Conservation (phyloP, 2,888 invertebrate species). For the Tetrapedia diversipes region DNA sequence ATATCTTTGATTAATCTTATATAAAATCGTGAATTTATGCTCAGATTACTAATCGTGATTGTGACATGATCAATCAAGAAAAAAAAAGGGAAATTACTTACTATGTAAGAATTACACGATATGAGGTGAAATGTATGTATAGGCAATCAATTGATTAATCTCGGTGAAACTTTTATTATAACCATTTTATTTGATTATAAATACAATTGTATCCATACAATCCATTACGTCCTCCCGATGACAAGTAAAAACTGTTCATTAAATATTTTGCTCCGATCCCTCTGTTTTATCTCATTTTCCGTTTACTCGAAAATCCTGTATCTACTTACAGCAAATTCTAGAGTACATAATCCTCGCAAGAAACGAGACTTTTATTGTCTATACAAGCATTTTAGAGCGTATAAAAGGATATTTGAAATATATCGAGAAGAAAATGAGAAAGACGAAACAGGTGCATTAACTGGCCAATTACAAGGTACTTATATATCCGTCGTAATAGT, state of each 20-base stretch:
- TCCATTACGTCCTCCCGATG: background rate
- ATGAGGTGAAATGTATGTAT: background rate
- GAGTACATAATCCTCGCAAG: conserved; percentile 19
- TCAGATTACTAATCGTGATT: conserved; percentile 4
- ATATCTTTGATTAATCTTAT: conserved; percentile 6
- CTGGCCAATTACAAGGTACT: conserved; percentile 15
- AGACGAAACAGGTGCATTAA: conserved; percentile 23
- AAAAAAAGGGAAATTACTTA: background rate
- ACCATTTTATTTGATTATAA: conserved; percentile 43
- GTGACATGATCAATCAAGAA: background rate
- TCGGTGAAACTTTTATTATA: conserved; percentile 23
- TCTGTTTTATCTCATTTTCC: background rate
- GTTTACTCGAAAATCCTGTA: conserved; percentile 14
- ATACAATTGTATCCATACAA: conserved; percentile 36
- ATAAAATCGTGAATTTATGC: conserved; percentile 5
- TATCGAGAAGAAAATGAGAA: conserved; percentile 12
- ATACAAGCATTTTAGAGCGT: conserved; percentile 45
- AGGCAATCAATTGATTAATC: background rate
- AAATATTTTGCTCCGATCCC: conserved; percentile 6
- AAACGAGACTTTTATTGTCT: conserved; percentile 47
- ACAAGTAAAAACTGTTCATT: conserved; percentile 8
- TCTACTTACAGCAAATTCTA: conserved; percentile 8
- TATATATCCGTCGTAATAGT: conserved; percentile 22
- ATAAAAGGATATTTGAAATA: conserved; percentile 33
- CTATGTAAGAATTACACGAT: background rate